Base-by-base conservation (phyloP, 2,113 vertebrate species). In the Apodemus sylvaticus region DNA sequence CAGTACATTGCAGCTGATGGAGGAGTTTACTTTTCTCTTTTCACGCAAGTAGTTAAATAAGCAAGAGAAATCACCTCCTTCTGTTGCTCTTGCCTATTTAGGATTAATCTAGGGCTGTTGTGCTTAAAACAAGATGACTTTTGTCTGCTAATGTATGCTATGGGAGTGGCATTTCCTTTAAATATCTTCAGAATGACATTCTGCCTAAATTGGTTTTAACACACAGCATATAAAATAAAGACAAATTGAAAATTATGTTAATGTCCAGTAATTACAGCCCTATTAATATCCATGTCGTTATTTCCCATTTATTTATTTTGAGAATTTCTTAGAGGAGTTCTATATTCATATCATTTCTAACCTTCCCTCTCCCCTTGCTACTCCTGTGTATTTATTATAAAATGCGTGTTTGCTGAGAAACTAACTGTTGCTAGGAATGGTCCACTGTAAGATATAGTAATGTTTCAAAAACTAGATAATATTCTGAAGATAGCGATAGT, bases 341-440 rank as follows among this genome's bases (percentile, higher is more conserved):
- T 77, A 77, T 48, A 48, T 77, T 48, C 5, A 7, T 48, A 31
- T 77, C 2, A 48, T 77, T 77, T 45, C 5, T 29, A 76, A 29
- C 39, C 22, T 76, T 29, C 22, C 74, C 26, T 48, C 24, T 76
- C 5, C 24, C n/a, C 22, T 39, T 74, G 73, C 11, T 45, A 45
- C 22, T 45, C 39, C 39, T 39, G 7, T 29, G 39, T 45, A 10
- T 76, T 26, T 76, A 76, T 74, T 45, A 45, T 90, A 55, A 89
- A 39, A 66, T 85, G 14, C 90, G 51, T 78, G 39, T 88, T 90
- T 92, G n/a, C 76, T 87, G 68, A 94, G 6, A 94, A 94, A 58
- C 58, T 82, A 2, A 1, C 17, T 71, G 17, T 66, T 73, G 34
- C 12, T 73, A 79, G 5, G 39, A 45, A 53, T 68, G 17, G 53